Conservation (phyloP, 1,140 invertebrate species). For the Himalopsyche phryganea region DNA sequence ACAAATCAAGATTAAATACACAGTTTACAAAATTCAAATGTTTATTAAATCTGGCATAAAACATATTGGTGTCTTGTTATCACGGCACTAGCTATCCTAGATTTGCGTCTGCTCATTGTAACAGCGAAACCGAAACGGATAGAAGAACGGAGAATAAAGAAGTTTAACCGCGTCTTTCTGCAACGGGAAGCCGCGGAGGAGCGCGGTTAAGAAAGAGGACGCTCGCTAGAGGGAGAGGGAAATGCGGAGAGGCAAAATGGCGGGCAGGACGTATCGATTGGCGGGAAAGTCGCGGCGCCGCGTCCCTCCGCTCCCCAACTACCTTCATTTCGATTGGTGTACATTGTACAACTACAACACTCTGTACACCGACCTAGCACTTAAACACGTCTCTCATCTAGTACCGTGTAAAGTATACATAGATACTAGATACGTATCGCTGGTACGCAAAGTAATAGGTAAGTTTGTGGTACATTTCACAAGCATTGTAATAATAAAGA, state of each 20-base stretch:
- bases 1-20: too few relatives aligned
- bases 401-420: too few relatives aligned
- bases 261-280: conserved; percentile 31
- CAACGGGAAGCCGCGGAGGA: neutral
- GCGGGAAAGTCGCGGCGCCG: conserved; percentile 23
- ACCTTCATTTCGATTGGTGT: neutral
- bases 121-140: conserved; percentile 28
- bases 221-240: conserved; percentile 11
- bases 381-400: too few relatives aligned
- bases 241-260: conserved; percentile 30
- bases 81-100: too few relatives aligned
- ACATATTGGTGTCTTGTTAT: too few relatives aligned
- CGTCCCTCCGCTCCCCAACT: conserved; percentile 5
- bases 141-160: conserved; percentile 30
- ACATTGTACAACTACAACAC: neutral
- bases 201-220: neutral
- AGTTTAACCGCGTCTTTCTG: conserved; percentile 28
- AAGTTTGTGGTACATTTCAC: too few relatives aligned
- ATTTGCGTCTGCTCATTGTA: conserved; percentile 9
- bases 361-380: conserved; percentile 2
- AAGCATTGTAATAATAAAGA: too few relatives aligned
- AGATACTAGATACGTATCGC: neutral
- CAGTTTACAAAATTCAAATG: too few relatives aligned
- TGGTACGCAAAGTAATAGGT: too few relatives aligned
- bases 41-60: too few relatives aligned